Conservation (phyloP, 2,797 vertebrate species). For the Neostethus bicornis region DNA sequence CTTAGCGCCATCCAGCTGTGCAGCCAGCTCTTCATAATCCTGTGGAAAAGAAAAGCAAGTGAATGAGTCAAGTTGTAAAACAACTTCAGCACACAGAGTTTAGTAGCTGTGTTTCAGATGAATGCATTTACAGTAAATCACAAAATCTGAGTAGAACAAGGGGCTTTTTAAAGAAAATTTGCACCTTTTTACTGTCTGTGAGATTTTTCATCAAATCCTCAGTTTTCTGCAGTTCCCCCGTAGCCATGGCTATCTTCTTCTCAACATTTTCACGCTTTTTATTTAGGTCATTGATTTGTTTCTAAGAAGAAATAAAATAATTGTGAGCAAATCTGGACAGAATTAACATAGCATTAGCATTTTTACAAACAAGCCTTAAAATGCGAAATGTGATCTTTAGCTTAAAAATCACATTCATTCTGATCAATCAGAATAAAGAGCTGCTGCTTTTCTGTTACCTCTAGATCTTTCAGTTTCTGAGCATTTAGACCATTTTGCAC, state of each 20-base stretch:
- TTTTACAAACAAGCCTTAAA: too few species aligned
- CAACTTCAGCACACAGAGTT: conserved; percentile 12
- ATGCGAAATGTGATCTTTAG: too few species aligned
- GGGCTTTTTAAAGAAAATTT: conserved; percentile 7
- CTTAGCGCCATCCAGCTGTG: conserved; percentile 87
- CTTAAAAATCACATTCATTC: too few species aligned
- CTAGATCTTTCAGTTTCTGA: conserved; percentile 77
- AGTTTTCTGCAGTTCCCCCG: conserved; percentile 81
- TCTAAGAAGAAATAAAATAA: conserved; percentile 68
- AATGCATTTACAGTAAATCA: conserved; percentile 6
- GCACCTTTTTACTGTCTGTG: conserved; percentile 86
- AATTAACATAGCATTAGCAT: too few species aligned
- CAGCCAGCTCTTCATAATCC: conserved; percentile 89
- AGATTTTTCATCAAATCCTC: conserved; percentile 76
- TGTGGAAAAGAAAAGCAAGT: conserved; percentile 51
- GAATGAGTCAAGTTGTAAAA: conserved; percentile 6
- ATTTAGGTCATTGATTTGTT: conserved; percentile 76
- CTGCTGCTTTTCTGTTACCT: conserved; percentile 76
- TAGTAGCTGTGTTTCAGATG: background rate
- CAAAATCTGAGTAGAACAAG: background rate
- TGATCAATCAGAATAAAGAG: conserved; percentile 1
- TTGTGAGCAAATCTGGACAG: background rate
- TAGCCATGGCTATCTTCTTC: conserved; percentile 77
- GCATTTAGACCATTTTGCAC: conserved; percentile 84
- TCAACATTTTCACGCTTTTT: conserved; percentile 77